These are phyloP conservation scores for Choristoneura rosaceana DNA, from an alignment of 2,888 invertebrate species.

Conservation along the genomic window DNA sequence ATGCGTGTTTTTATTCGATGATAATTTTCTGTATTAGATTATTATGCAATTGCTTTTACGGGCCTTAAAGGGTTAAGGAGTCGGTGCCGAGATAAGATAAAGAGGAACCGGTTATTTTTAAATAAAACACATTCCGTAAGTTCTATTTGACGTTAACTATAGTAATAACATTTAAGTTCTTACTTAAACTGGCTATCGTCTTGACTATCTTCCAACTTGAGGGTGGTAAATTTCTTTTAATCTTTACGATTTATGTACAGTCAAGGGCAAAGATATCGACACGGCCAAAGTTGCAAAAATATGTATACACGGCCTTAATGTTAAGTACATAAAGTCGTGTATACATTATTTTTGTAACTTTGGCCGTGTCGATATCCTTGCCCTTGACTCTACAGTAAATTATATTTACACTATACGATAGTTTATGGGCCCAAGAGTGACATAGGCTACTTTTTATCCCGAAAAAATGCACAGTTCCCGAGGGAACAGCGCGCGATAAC, in stretches of 20 bases:
- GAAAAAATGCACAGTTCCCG: too few relatives aligned
- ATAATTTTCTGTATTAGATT: slow-evolving; percentile 25
- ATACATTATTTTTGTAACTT: too few relatives aligned
- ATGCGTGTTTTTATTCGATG: slow-evolving; percentile 23
- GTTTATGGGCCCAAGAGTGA: too few relatives aligned
- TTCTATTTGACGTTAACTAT: background rate
- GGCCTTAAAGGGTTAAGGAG: slow-evolving; percentile 1
- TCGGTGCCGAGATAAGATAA: slow-evolving; percentile 18
- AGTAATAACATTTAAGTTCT: background rate
- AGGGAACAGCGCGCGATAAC: too few relatives aligned
- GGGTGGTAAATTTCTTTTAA: background rate
- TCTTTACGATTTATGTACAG: background rate
- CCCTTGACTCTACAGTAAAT: too few relatives aligned
- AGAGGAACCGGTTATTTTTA: background rate
- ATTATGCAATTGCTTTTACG: slow-evolving; percentile 17
- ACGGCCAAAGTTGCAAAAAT: too few relatives aligned
- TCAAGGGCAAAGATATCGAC: too few relatives aligned
- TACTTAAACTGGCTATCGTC: background rate
- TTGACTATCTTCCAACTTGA: background rate
- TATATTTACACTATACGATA: too few relatives aligned
- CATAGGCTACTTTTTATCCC: too few relatives aligned
- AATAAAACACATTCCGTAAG: slow-evolving; percentile 1
- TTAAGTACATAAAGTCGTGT: too few relatives aligned
- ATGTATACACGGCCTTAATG: too few relatives aligned
- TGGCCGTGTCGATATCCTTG: too few relatives aligned